These are phyloP conservation scores for Montipora efflorescens DNA, from an alignment of 64 coral and sea anemone genomes.

Conservation along the genomic window DNA sequence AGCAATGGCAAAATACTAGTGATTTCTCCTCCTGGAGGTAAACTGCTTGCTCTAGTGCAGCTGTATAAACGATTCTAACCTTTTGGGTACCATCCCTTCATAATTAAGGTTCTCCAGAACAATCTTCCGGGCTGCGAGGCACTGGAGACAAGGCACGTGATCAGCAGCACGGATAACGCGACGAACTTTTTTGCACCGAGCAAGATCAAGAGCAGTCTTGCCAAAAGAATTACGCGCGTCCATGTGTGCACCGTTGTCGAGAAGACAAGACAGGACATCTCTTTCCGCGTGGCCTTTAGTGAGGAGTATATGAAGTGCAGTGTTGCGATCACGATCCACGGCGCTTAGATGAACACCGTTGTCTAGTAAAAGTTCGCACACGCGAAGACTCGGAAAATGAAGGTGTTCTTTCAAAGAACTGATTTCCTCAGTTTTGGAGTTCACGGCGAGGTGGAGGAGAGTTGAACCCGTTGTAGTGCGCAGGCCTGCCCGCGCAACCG, in stretches of 20 bases:
- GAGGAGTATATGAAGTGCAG: slow-evolving; percentile 78
- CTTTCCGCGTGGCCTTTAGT: slow-evolving; percentile 87
- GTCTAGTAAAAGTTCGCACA: slow-evolving; percentile 76
- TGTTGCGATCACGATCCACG: slow-evolving; percentile 70
- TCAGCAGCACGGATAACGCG: slow-evolving; percentile 64
- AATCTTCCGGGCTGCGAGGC: slow-evolving; percentile 62
- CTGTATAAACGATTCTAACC: slow-evolving; percentile 80
- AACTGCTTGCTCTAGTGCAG: slow-evolving; percentile 41
- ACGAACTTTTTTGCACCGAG: slow-evolving; percentile 70
- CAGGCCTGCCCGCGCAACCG: slow-evolving; percentile 71
- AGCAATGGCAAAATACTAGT: not conserved
- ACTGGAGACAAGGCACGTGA: slow-evolving; percentile 70
- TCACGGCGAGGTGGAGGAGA: slow-evolving; percentile 71
- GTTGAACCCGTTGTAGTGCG: slow-evolving; percentile 71
- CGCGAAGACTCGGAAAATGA: slow-evolving; percentile 79
- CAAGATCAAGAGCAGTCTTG: slow-evolving; percentile 71
- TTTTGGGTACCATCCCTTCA: slow-evolving; percentile 68
- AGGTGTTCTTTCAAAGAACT: slow-evolving; percentile 92
- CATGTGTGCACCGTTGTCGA: slow-evolving; percentile 73
- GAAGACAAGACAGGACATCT: slow-evolving; percentile 65
- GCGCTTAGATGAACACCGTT: slow-evolving; percentile 68
- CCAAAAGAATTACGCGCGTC: slow-evolving; percentile 77
- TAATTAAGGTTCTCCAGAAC: slow-evolving; percentile 45
- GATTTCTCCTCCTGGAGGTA: not conserved
- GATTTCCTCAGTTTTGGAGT: slow-evolving; percentile 81